Percentiles rank a stretch among this genome's conserved stretches.
phyloP scores from a whole-genome alignment of 1,140 invertebrate genomes.

The Eumeta japonica region DNA sequence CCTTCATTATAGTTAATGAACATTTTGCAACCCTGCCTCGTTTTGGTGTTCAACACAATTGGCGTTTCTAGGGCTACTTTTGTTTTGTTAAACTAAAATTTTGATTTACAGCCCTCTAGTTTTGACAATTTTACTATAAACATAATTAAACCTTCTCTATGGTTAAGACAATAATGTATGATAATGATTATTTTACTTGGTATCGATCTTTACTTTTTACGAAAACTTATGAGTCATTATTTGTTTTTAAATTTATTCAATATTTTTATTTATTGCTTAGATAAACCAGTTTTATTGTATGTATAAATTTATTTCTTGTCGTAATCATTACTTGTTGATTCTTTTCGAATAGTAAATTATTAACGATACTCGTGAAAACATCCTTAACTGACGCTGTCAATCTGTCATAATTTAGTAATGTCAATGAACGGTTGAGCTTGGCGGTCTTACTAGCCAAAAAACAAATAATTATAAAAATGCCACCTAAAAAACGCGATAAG shows the following conservation, averaged over 20 bases:
- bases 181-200: no score
- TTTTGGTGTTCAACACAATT: no score
- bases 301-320: not conserved
- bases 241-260: not conserved
- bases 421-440: constrained; percentile 56
- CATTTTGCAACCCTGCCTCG: not conserved
- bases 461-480: constrained; percentile 62
- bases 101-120: not conserved
- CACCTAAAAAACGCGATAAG: constrained; percentile 79
- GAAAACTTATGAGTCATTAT: no score
- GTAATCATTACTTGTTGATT: not conserved
- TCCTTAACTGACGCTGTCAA: constrained; percentile 37
- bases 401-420: constrained; percentile 31
- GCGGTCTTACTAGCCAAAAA: constrained; percentile 45
- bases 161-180: no score
- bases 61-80: no score
- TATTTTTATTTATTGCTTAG: not conserved
- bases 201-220: no score
- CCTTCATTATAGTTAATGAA: not conserved
- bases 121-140: not conserved
- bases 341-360: not conserved
- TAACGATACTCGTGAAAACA: not conserved
- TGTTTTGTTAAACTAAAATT: no score
- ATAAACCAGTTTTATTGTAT: not conserved
- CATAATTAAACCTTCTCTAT: no score